phyloP scores from a whole-genome alignment of 2,113 vertebrate genomes.

The Xiphophorus maculatus region DNA sequence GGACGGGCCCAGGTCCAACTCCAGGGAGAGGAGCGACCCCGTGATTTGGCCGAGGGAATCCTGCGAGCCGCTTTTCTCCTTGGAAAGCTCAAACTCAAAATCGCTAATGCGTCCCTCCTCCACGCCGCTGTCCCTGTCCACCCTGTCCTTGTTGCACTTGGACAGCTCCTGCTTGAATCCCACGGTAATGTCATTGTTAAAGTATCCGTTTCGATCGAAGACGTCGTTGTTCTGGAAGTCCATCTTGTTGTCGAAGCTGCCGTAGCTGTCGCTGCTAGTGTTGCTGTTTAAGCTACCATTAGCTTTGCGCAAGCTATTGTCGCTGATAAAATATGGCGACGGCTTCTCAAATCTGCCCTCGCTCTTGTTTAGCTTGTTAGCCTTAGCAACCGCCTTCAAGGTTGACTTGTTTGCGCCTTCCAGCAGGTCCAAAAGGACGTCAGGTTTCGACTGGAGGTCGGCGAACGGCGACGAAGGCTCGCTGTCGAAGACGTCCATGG shows the following conservation, averaged over 20 bases:
- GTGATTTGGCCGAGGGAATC: slow-evolving; percentile 89
- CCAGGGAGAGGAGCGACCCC: slow-evolving; percentile 91
- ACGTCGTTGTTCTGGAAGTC: slow-evolving; percentile 55
- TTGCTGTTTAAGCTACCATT: slow-evolving; percentile 71
- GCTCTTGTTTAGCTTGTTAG: slow-evolving; percentile 78
- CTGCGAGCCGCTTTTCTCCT: slow-evolving; percentile 85
- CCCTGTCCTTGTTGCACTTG: slow-evolving; percentile 87
- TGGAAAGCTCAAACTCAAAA: slow-evolving; percentile 83
- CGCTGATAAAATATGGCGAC: slow-evolving; percentile 77
- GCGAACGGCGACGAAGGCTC: slow-evolving; percentile 55
- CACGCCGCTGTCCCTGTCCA: slow-evolving; percentile 85
- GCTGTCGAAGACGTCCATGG: slow-evolving; percentile 71
- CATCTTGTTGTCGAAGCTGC: slow-evolving; percentile 55
- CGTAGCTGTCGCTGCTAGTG: slow-evolving; percentile 68
- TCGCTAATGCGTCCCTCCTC: slow-evolving; percentile 84
- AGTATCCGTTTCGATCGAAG: slow-evolving; percentile 58
- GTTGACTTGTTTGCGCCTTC: slow-evolving; percentile 80
- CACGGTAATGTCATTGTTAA: slow-evolving; percentile 72
- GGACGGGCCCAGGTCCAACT: slow-evolving; percentile 96
- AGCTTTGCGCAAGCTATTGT: slow-evolving; percentile 65
- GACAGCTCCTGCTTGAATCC: slow-evolving; percentile 86
- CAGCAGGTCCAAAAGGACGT: slow-evolving; percentile 73
- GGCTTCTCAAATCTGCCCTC: slow-evolving; percentile 79
- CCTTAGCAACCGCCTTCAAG: slow-evolving; percentile 78
- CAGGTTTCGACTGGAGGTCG: slow-evolving; percentile 62